Base-by-base conservation (phyloP, 2,797 vertebrate species). In the Anguilla megastoma region DNA sequence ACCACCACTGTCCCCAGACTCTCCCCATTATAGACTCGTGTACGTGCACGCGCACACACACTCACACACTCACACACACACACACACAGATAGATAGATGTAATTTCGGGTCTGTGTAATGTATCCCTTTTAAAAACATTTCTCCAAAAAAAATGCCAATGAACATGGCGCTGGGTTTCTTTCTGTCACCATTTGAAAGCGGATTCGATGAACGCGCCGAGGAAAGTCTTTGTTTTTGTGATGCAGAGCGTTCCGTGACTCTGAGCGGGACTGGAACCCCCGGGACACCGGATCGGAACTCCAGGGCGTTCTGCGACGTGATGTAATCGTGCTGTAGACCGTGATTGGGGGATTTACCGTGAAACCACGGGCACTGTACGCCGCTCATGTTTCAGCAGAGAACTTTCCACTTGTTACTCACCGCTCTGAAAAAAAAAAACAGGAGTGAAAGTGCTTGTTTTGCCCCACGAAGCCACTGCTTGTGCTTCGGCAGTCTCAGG, bases 11-110 rank as follows among this genome's bases (percentile, higher is more conserved):
- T n/a, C 91, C 92, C 91, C 74, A 93, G 92, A 93, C 92, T 2
- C 58, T 60, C 58, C 58, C 89, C 76, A 89, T 60, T 89, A 9
- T 93, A 94, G 92, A 90, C 90, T 90, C 10, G 92, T 91, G 92
- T 90, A 89, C 91, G 90, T 90, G 36, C 36, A 3, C 3, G 2
- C 2, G 90, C 92, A 91, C 74, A 93, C 92, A 93, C 92, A 63
- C 89, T 50, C 89, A 9, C 92, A 93, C 92, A 90, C 90, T 90
- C 16, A 60, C 16, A 60, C 58, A 2, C 14, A 3, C 18, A 18
- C 5, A 27, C 58, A 18, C 58, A 16, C 58, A 16, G 1, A 66
- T 21, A 4, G 2, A n/a, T 2, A 14, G 7, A 9, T n/a, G 24
- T 66, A 27, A n/a, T n/a, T 66, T 56, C 0, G 21, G 63, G 63